Conservation (phyloP, 2,888 invertebrate species). For the Minunthozetes semirufus region DNA sequence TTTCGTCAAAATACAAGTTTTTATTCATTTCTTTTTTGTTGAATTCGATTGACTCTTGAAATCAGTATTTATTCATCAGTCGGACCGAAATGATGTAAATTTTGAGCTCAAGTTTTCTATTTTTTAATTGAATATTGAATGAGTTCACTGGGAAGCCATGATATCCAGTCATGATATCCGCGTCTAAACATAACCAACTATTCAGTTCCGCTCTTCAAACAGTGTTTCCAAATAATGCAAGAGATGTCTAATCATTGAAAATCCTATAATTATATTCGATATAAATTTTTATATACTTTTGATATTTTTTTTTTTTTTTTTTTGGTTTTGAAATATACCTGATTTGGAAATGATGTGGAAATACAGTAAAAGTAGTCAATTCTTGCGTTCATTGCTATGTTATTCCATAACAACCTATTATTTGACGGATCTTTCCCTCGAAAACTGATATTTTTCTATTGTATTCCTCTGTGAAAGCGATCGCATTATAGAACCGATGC, state of each 20-base stretch:
- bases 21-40: too few species aligned
- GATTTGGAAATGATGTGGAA: too few species aligned
- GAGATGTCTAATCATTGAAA: not conserved
- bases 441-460: conserved; percentile 8
- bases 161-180: not conserved
- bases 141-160: not conserved
- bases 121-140: not conserved
- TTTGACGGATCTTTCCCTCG: not conserved
- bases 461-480: not conserved
- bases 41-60: too few species aligned
- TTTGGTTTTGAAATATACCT: too few species aligned
- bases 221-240: too few species aligned
- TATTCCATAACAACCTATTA: not conserved
- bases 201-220: not conserved
- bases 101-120: too few species aligned
- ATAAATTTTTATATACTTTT: not conserved
- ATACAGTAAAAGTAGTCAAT: too few species aligned
- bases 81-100: too few species aligned
- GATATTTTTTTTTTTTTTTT: too few species aligned
- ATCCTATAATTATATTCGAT: not conserved
- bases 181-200: not conserved
- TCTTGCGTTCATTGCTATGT: too few species aligned
- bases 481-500: not conserved
- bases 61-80: too few species aligned
- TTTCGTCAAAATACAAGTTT: too few species aligned